Conservation (phyloP, 1,140 invertebrate species). For the Hormaphis cornu region DNA sequence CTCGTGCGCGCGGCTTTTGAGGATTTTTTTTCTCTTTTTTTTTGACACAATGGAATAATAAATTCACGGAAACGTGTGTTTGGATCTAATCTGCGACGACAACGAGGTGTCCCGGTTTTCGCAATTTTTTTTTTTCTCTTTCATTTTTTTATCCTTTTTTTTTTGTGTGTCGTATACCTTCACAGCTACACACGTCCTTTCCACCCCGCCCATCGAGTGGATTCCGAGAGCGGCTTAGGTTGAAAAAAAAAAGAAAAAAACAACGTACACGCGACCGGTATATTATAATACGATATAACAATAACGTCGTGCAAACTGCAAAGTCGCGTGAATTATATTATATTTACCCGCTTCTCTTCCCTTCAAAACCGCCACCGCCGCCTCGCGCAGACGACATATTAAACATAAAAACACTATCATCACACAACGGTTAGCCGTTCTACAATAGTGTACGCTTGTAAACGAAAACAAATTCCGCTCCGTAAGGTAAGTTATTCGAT, state of each 20-base stretch:
- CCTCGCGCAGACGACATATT: too few relatives aligned
- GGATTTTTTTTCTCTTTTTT: too few relatives aligned
- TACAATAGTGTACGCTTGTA: too few relatives aligned
- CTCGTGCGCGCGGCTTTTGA: constrained; percentile 10
- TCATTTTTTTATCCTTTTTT: not conserved
- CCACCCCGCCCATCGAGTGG: too few relatives aligned
- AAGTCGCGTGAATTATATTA: constrained; percentile 32
- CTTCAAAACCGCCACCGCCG: not conserved
- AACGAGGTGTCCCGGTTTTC: constrained; percentile 18
- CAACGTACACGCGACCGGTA: not conserved
- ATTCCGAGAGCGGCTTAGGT: not conserved
- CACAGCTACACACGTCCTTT: not conserved
- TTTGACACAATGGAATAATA: constrained; percentile 33
- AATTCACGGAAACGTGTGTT: constrained; percentile 33
- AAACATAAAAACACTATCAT: too few relatives aligned
- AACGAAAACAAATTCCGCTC: too few relatives aligned
- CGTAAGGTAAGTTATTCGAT: too few relatives aligned
- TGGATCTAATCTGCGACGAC: constrained; percentile 24
- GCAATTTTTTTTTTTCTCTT: not conserved
- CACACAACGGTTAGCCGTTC: too few relatives aligned
- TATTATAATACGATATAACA: constrained; percentile 7
- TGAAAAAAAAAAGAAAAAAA: too few relatives aligned
- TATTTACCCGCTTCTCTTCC: not conserved
- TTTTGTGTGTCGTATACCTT: not conserved
- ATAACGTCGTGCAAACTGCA: constrained; percentile 24